A percentile compares a stretch with the other conserved stretches of the same genome.
Conservation (phyloP, 2,797 vertebrate genomes). For the Halcyon chelicuti region DNA sequence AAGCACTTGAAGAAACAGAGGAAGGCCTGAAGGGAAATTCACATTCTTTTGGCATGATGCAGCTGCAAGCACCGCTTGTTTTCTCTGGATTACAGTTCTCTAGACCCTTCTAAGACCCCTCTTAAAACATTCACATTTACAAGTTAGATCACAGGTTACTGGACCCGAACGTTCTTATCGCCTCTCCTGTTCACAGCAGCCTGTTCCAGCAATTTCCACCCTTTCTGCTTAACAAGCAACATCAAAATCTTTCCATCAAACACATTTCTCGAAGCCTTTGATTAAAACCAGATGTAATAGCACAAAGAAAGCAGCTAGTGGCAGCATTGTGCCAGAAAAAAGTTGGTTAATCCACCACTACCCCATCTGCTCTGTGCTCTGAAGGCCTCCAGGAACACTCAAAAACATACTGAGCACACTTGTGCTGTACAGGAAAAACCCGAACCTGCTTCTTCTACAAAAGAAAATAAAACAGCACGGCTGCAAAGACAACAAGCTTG, state of each 20-base stretch:
- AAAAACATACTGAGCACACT: neutral
- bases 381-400: neutral
- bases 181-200: neutral
- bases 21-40: slow-evolving; percentile 6
- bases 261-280: neutral
- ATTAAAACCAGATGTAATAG: slow-evolving; percentile 47
- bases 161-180: neutral
- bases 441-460: too few species aligned
- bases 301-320: slow-evolving; percentile 75
- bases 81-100: neutral
- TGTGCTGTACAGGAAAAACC: neutral
- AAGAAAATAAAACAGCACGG: neutral
- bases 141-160: neutral
- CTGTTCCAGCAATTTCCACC: neutral
- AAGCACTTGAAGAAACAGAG: neutral
- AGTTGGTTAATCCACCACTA: neutral
- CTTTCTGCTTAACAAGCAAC: neutral
- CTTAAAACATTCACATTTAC: neutral
- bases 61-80: neutral
- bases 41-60: slow-evolving; percentile 41
- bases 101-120: fast-evolving
- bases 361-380: fast-evolving
- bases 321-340: slow-evolving; percentile 86
- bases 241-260: neutral
- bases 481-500: neutral